These are phyloP conservation scores for Drosophila pruinosa DNA, from an alignment of 1,140 invertebrate genomes.

Conservation along the genomic window DNA sequence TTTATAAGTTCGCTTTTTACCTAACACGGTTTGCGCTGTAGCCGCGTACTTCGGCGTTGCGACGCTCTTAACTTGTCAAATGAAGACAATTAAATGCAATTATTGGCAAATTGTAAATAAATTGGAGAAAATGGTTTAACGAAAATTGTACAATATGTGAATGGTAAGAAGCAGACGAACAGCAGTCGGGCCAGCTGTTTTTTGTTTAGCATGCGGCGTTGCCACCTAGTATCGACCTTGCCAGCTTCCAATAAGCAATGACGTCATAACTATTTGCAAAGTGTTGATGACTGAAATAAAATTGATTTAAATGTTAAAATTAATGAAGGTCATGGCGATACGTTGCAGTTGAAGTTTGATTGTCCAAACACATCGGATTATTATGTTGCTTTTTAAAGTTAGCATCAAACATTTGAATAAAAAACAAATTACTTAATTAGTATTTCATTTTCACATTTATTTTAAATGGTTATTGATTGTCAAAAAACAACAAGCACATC, in stretches of 20 bases:
- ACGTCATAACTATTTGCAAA: conserved; percentile 19
- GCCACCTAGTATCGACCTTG: conserved; percentile 16
- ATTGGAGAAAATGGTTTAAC: conserved; percentile 24
- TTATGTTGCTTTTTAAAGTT: too few species aligned
- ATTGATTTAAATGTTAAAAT: not conserved
- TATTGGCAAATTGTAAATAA: conserved; percentile 22
- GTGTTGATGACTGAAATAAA: not conserved
- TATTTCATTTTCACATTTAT: too few species aligned
- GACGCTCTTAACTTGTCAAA: not conserved
- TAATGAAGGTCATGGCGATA: too few species aligned
- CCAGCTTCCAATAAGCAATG: not conserved
- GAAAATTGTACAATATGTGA: conserved; percentile 32
- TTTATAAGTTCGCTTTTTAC: conserved; percentile 19
- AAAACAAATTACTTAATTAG: too few species aligned
- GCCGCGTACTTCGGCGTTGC: not conserved
- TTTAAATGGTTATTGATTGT: too few species aligned
- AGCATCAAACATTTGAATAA: too few species aligned
- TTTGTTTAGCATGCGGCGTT: conserved; percentile 44
- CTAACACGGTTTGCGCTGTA: not conserved
- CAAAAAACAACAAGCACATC: too few species aligned
- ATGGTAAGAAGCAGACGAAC: conserved; percentile 40
- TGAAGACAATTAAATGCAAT: conserved; percentile 24
- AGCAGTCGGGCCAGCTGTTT: conserved; percentile 42
- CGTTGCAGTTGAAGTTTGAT: too few species aligned
- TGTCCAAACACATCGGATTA: too few species aligned